Evolutionary conservation across 2,113 vertebrate genomes (phyloP).

Genomic region (Festucalex cinctus): DNA sequence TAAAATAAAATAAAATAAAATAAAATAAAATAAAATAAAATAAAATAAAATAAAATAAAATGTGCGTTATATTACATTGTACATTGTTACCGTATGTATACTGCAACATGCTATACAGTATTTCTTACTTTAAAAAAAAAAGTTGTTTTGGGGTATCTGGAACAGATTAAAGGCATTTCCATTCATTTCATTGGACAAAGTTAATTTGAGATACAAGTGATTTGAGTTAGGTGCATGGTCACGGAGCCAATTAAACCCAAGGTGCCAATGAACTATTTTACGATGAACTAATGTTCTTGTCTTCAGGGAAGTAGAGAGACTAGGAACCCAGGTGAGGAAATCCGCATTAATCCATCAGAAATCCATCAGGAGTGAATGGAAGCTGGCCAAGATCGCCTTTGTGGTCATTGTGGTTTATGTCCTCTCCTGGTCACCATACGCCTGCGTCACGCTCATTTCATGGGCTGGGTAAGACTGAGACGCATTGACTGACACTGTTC

Average conservation of each 20-base stretch:
- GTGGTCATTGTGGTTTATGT: constrained; percentile 86
- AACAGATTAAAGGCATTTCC: too few species aligned
- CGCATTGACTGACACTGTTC: not conserved
- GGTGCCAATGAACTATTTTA: not conserved
- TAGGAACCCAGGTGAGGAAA: constrained; percentile 72
- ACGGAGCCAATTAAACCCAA: not conserved
- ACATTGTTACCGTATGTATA: not conserved
- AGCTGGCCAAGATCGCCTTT: constrained; percentile 87
- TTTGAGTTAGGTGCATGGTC: not conserved
- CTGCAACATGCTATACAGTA: not conserved
- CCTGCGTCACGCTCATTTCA: constrained; percentile 83
- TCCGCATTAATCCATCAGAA: constrained; percentile 66
- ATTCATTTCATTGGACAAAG: too few species aligned
- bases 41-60: too few species aligned
- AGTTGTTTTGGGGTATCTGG: not conserved
- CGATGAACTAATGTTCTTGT: not conserved
- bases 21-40: too few species aligned
- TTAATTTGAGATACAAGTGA: not conserved
- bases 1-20: too few species aligned
- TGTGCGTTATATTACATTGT: not conserved
- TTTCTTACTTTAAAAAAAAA: not conserved
- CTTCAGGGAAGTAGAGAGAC: constrained; percentile 75
- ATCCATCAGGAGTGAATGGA: constrained; percentile 86
- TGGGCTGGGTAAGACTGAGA: constrained; percentile 81
- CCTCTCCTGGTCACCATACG: constrained; percentile 91